phyloP scores from a whole-genome alignment of 92 coral and sea anemone species.

The Blastomussa wellsi region DNA sequence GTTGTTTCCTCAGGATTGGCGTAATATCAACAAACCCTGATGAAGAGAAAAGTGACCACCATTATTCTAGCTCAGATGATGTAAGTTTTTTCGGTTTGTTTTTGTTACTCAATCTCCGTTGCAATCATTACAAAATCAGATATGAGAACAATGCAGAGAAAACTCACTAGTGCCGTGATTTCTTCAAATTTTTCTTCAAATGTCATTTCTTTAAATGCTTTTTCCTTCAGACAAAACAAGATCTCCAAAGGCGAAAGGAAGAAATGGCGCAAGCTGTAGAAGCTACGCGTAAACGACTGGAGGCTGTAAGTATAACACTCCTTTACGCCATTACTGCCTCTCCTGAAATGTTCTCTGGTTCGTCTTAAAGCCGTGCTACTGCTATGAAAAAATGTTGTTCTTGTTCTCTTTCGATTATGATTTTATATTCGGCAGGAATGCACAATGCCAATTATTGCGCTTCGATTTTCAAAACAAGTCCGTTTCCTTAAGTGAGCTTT shows the following conservation, averaged over 20 bases:
- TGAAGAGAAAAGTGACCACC: slow-evolving; percentile 20
- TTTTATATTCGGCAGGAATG: too few species aligned
- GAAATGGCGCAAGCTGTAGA: slow-evolving; percentile 92
- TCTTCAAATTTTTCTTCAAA: not conserved
- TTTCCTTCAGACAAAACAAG: slow-evolving; percentile 74
- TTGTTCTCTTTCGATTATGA: too few species aligned
- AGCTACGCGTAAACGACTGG: slow-evolving; percentile 82
- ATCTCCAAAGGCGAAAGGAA: slow-evolving; percentile 88
- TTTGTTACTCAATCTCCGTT: not conserved
- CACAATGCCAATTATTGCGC: too few species aligned
- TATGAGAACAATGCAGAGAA: not conserved
- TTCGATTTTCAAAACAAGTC: too few species aligned
- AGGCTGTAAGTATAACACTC: slow-evolving; percentile 71
- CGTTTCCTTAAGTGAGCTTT: too few species aligned
- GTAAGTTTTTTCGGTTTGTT: slow-evolving; percentile 13
- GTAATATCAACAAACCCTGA: slow-evolving; percentile 16
- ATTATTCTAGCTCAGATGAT: slow-evolving; percentile 27
- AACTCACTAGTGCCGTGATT: not conserved
- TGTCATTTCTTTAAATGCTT: not conserved
- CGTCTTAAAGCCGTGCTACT: not conserved
- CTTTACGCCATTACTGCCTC: not conserved
- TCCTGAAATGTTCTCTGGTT: not conserved
- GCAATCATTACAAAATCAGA: not conserved
- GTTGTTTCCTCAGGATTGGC: not conserved
- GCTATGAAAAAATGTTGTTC: too few species aligned